Percentiles rank a stretch among this genome's conserved stretches.
Evolutionary conservation across 2,113 vertebrate genomes (phyloP).

Genomic region (Scytalopus superciliaris): DNA sequence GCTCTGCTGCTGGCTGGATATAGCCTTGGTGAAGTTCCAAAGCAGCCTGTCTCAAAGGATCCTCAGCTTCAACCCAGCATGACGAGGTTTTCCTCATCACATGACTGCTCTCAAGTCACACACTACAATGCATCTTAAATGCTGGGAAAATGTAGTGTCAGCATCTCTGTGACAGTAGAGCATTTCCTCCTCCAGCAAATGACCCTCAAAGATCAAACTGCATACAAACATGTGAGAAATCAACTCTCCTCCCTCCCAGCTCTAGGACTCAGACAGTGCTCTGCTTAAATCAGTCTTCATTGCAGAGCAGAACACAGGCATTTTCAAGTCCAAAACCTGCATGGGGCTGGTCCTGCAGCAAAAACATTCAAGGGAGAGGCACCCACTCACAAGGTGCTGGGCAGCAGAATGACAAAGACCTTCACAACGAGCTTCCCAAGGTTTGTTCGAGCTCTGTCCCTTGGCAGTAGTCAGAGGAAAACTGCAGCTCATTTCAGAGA

Average conservation of each 20-base stretch:
- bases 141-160: neutral
- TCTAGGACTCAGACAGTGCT: neutral
- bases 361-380: neutral
- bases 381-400: neutral
- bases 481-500: neutral
- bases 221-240: neutral
- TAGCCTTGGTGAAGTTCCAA: neutral
- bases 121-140: neutral
- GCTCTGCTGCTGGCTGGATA: neutral
- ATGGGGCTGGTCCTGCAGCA: neutral
- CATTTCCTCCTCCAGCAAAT: neutral
- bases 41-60: neutral
- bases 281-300: neutral
- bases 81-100: rapidly evolving
- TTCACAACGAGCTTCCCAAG: neutral
- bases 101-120: neutral
- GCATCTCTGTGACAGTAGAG: neutral
- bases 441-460: neutral
- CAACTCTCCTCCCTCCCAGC: neutral
- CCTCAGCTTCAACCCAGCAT: neutral
- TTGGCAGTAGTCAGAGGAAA: neutral
- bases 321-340: neutral
- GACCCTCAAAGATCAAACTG: neutral
- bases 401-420: neutral
- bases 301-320: neutral